Evolutionary conservation across 2,797 vertebrate species (phyloP), one percentile per base, ranked within the genome.

Genomic region (Aldrovandia affinis): DNA sequence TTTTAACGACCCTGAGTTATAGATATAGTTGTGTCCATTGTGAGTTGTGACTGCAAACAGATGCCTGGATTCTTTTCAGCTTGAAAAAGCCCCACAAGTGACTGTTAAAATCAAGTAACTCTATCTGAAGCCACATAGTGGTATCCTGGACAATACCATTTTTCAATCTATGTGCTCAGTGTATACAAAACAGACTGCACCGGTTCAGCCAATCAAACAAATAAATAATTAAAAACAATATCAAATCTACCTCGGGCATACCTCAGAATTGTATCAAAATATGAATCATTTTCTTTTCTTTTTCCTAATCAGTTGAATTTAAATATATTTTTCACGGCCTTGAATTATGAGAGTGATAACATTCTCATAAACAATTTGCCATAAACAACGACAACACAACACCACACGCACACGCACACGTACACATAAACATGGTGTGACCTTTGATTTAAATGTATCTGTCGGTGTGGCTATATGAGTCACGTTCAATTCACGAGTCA

Each of bases 401-500:
- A n/a, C n/a, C n/a, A n/a, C n/a, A n/a, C n/a, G n/a, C n/a, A n/a
- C n/a, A n/a, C n/a, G 15, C 36, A n/a, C 36, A 54, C 0, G 14
- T 55, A 65, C 25, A 65, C 15, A 25, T 55, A 1, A 75, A 52
- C 65, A 2, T 75, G 70, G 30, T 44, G 52, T 44, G 82, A 63
- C 82, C 36, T 59, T 83, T 25, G 12, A 22, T 18, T 50, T n/a
- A 77, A 59, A 22, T 78, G 82, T 73, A 22, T n/a, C 50, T 25
- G 7, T 9, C 47, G 33, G 65, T 55, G 73, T 25, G 44, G 14
- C 36, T 8, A 0, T 3, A 15, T 77, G 39, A 77, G 18, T 10
- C n/a, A 78, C 8, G 42, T 44, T 78, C 70, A 39, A 8, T 39
- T 39, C 12, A 36, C 2, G n/a, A 68, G 63, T n/a, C 63, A 36